Conservation (phyloP, 1,140 invertebrate species). For the Cydia pomonella region DNA sequence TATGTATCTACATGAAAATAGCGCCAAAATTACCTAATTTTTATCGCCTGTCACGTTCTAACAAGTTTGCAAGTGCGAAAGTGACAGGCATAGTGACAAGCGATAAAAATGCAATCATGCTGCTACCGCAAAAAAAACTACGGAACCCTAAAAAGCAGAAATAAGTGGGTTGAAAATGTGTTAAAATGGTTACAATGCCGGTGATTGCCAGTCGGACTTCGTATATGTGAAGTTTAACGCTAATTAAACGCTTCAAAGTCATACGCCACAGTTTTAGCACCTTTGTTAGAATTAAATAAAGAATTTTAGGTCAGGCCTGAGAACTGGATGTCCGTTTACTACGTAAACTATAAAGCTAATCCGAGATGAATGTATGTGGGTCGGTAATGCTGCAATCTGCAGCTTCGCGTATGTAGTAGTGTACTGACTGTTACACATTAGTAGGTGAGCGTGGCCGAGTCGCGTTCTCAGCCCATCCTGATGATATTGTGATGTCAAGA, state of each 20-base stretch:
- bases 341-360: conserved; percentile 32
- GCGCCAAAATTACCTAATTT: too few species aligned
- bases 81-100: too few species aligned
- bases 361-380: conserved; percentile 31
- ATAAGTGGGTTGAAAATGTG: neutral
- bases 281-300: conserved; percentile 15
- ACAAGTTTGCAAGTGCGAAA: too few species aligned
- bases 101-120: too few species aligned
- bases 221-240: neutral
- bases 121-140: too few species aligned
- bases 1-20: too few species aligned
- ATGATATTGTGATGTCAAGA: too few species aligned
- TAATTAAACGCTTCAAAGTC: neutral
- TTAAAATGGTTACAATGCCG: neutral
- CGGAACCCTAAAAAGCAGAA: too few species aligned
- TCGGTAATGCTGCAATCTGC: conserved; percentile 27
- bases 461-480: too few species aligned
- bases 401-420: conserved; percentile 3
- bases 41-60: too few species aligned
- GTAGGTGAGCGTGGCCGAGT: neutral
- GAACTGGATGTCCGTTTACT: conserved; percentile 23
- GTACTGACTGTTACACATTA: neutral
- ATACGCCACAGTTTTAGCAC: conserved; percentile 1
- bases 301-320: conserved; percentile 8
- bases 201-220: neutral